phyloP scores from a whole-genome alignment of 1,140 invertebrate species.

The Bilobella aurantiaca region DNA sequence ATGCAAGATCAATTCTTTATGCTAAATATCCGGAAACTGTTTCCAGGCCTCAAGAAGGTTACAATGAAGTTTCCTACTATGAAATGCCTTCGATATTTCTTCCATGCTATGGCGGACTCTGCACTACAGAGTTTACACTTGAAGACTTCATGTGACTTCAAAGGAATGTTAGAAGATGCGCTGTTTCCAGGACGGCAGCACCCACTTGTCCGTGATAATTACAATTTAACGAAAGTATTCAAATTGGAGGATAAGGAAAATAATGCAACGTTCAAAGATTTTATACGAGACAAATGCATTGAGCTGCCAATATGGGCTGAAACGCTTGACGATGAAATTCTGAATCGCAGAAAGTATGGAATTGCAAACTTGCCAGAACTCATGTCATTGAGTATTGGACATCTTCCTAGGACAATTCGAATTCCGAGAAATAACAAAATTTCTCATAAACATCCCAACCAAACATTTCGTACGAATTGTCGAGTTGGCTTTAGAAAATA shows the following conservation, averaged over 20 bases:
- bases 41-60: background rate
- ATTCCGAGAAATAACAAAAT: background rate
- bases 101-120: background rate
- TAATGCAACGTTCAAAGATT: background rate
- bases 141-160: background rate
- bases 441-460: background rate
- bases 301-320: background rate
- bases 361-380: background rate
- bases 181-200: too few species aligned
- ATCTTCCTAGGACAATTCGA: background rate
- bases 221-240: too few species aligned
- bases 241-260: too few species aligned
- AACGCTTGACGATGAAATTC: background rate
- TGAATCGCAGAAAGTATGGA: background rate
- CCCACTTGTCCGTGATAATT: too few species aligned
- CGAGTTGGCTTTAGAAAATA: background rate
- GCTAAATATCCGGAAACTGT: background rate
- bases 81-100: background rate
- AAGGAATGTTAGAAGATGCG: background rate
- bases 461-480: background rate
- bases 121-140: background rate
- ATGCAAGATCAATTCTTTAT: background rate
- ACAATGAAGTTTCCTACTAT: background rate
- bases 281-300: background rate
- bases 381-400: background rate